A percentile compares a stretch with the other conserved stretches of the same genome.
Conservation (phyloP, 2,797 vertebrate species). For the Serranus cabrilla region DNA sequence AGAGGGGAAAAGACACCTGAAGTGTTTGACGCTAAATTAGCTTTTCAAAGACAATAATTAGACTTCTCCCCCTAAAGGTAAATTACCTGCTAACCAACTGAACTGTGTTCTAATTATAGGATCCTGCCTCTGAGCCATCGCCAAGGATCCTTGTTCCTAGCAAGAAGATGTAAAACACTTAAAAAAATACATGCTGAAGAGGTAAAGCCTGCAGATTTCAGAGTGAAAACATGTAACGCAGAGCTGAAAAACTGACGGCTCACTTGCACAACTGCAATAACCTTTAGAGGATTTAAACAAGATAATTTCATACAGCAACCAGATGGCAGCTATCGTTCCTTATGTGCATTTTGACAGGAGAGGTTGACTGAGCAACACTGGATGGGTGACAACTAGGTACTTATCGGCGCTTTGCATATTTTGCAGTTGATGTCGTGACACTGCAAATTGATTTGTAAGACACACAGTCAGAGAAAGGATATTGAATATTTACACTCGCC, state of each 20-base stretch:
- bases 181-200: slow-evolving; percentile 71
- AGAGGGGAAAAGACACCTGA: slow-evolving; percentile 87
- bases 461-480: slow-evolving; percentile 71
- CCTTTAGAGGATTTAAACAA: slow-evolving; percentile 79
- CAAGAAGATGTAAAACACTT: slow-evolving; percentile 85
- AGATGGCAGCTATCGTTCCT: slow-evolving; percentile 68
- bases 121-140: slow-evolving; percentile 82
- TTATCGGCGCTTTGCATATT: slow-evolving; percentile 82
- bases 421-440: slow-evolving; percentile 74
- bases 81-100: slow-evolving; percentile 91
- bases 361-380: slow-evolving; percentile 73
- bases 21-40: slow-evolving; percentile 89
- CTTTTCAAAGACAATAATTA: slow-evolving; percentile 92
- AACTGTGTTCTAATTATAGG: slow-evolving; percentile 90
- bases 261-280: slow-evolving; percentile 66
- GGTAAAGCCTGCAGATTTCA: slow-evolving; percentile 72
- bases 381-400: slow-evolving; percentile 74
- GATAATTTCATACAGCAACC: slow-evolving; percentile 68
- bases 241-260: slow-evolving; percentile 59
- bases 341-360: slow-evolving; percentile 66
- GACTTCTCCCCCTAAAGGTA: slow-evolving; percentile 88
- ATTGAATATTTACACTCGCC: slow-evolving; percentile 78
- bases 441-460: slow-evolving; percentile 81
- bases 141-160: slow-evolving; percentile 75
- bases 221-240: slow-evolving; percentile 64